Conservation (phyloP, 1,140 invertebrate species). For the Lethocerus indicus region DNA sequence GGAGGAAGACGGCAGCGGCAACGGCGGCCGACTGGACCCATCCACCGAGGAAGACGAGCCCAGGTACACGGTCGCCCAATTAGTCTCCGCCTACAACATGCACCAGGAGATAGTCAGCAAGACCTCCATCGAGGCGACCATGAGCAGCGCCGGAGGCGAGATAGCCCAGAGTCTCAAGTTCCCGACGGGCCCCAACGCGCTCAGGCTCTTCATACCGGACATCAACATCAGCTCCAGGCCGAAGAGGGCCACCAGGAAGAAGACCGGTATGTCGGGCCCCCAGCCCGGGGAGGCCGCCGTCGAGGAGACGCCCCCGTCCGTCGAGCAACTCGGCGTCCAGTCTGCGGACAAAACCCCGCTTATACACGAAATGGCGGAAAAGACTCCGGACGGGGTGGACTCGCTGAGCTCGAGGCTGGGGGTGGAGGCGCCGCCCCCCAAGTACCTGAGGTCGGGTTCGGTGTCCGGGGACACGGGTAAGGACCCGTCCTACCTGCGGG, state of each 20-base stretch:
- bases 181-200: constrained; percentile 31
- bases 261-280: constrained; percentile 18
- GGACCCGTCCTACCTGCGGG: neutral
- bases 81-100: constrained; percentile 33
- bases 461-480: neutral
- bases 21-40: neutral
- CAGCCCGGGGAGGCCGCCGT: neutral
- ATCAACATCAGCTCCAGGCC: constrained; percentile 27
- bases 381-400: neutral
- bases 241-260: constrained; percentile 26
- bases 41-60: constrained; percentile 26
- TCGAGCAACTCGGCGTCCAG: too few species aligned
- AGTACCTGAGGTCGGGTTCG: constrained; percentile 8
- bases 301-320: too few species aligned
- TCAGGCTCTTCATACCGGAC: constrained; percentile 32
- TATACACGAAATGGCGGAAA: neutral
- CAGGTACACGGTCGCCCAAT: constrained; percentile 31
- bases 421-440: neutral
- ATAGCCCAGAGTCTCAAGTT: constrained; percentile 21
- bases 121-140: constrained; percentile 29
- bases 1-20: constrained; percentile 15
- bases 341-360: neutral
- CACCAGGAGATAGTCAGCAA: constrained; percentile 33
- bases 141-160: constrained; percentile 26
- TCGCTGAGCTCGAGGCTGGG: neutral